phyloP scores from a whole-genome alignment of 2,888 invertebrate species.

The Busseola fusca region DNA sequence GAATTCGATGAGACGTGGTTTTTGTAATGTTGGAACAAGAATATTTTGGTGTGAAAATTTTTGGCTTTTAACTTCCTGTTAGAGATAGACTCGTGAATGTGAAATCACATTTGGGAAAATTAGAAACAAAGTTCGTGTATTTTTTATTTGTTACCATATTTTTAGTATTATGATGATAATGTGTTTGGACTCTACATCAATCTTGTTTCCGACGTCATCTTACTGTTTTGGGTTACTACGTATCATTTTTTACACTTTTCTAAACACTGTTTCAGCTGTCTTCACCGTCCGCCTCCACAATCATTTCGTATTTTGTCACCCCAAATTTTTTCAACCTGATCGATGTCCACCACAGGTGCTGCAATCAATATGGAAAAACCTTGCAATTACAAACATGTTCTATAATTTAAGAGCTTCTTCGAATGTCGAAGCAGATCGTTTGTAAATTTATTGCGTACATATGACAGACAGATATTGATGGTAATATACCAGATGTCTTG shows the following conservation, averaged over 20 bases:
- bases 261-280: neutral
- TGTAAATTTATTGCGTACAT: conserved; percentile 60
- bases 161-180: neutral
- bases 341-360: conserved; percentile 41
- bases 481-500: conserved; percentile 65
- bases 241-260: neutral
- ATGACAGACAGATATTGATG: conserved; percentile 75
- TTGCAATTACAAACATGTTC: conserved; percentile 30
- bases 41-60: neutral
- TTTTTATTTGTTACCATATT: neutral
- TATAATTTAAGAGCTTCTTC: conserved; percentile 38
- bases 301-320: neutral
- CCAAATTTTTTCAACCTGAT: conserved; percentile 19
- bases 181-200: neutral
- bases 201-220: no score
- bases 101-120: neutral
- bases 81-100: neutral
- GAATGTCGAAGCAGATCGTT: conserved; percentile 60
- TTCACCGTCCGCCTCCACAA: neutral
- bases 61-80: no score
- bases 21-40: neutral
- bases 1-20: neutral
- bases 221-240: rapidly evolving
- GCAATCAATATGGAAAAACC: conserved; percentile 45
- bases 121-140: no score